Conservation (phyloP, 2,888 invertebrate species). For the Drosophila greeni region DNA sequence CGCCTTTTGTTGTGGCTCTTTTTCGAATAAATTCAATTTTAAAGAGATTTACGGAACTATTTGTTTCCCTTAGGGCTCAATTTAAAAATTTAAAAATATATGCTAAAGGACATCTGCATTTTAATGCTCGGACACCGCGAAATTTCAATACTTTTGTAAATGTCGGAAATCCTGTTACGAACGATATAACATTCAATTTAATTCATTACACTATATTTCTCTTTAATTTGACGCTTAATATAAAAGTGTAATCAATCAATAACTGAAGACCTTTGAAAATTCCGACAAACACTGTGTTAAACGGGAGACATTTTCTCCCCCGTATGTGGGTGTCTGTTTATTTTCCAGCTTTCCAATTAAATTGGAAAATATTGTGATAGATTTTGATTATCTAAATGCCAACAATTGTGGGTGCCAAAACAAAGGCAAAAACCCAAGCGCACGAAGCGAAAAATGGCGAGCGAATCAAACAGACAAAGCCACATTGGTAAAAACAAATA, state of each 20-base stretch:
- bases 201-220: neutral
- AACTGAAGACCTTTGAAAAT: neutral
- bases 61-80: neutral
- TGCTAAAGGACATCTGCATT: neutral
- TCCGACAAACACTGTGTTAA: conserved; percentile 23
- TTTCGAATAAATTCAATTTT: conserved; percentile 14
- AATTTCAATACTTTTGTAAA: neutral
- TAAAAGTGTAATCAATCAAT: neutral
- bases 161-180: neutral
- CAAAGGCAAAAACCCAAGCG: conserved; percentile 18
- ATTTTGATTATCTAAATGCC: conserved; percentile 45
- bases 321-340: conserved; percentile 1
- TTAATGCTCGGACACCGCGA: neutral
- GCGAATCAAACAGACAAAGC: conserved; percentile 14
- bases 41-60: conserved; percentile 9
- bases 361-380: conserved; percentile 43
- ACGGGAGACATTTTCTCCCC: conserved; percentile 1
- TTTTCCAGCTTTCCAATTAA: conserved; percentile 40
- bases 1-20: conserved; percentile 40
- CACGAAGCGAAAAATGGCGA: conserved; percentile 28
- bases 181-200: too few relatives aligned
- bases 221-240: neutral
- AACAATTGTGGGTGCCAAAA: conserved; percentile 32
- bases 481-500: conserved; percentile 46
- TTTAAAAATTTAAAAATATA: neutral